These are phyloP conservation scores for Malurus cyaneus DNA, from an alignment of 2,113 vertebrate genomes.

Conservation along the genomic window DNA sequence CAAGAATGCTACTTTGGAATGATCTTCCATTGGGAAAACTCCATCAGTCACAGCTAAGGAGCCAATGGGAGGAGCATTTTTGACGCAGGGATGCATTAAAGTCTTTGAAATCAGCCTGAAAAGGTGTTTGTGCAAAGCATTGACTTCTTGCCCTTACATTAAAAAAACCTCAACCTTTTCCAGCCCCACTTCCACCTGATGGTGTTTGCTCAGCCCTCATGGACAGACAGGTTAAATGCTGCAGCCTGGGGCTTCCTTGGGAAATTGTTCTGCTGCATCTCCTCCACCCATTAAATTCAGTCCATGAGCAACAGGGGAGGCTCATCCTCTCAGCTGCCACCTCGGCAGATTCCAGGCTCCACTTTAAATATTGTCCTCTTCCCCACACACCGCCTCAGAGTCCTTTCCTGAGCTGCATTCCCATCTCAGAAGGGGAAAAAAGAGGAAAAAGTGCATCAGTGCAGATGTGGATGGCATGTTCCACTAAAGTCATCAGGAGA, in stretches of 20 bases:
- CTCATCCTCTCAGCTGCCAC: not conserved
- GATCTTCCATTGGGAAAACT: not conserved
- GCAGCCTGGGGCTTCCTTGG: not conserved
- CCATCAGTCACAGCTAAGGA: not conserved
- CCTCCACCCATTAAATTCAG: not conserved
- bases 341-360: not conserved
- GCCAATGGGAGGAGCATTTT: not conserved
- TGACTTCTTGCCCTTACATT: not conserved
- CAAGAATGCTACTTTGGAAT: not conserved
- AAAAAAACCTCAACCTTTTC: not conserved
- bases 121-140: not conserved
- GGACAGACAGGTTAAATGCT: not conserved
- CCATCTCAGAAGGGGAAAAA: rapidly evolving
- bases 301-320: not conserved
- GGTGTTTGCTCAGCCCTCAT: not conserved
- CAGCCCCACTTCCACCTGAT: rapidly evolving
- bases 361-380: not conserved
- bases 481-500: not conserved
- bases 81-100: not conserved
- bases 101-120: not conserved
- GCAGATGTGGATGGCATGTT: not conserved
- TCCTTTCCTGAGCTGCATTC: not conserved
- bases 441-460: not conserved
- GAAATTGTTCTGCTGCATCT: not conserved
- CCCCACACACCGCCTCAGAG: not conserved